Evolutionary conservation across 2,113 vertebrate species (phyloP), one percentile per base, ranked within the genome.

Genomic region (Mola mola): DNA sequence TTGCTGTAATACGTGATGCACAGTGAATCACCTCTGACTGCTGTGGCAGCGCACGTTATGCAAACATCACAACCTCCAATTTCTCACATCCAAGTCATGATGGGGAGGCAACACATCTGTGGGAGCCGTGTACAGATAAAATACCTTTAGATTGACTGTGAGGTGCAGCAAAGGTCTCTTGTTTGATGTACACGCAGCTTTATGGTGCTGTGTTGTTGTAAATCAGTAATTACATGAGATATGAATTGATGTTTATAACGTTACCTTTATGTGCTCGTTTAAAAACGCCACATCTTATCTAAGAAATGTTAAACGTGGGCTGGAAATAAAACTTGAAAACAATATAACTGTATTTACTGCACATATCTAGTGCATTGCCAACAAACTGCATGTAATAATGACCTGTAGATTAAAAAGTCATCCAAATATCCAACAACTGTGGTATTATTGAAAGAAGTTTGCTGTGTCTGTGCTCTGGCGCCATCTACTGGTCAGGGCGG

Each of bases 401-500:
- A n/a, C n/a, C n/a, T n/a, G n/a, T n/a, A n/a, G n/a, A n/a, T n/a
- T n/a, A n/a, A n/a, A n/a, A n/a, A n/a, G n/a, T n/a, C n/a, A n/a
- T n/a, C n/a, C n/a, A n/a, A n/a, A n/a, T n/a, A n/a, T n/a, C n/a
- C n/a, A n/a, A n/a, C n/a, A n/a, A n/a, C n/a, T n/a, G n/a, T n/a
- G n/a, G n/a, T n/a, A n/a, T n/a, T n/a, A n/a, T n/a, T n/a, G n/a
- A n/a, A n/a, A n/a, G 26, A 0, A 24, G 9, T 49, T 21, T 13
- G 56, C 31, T 1, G 56, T 36, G 26, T 21, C 61, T 78, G 71
- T 50, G 13, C 49, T 81, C 20, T 79, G 48, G 34, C 22, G 3
- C 86, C 48, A 83, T 75, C 91, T 84, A 70, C 67, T 84, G 89
- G 57, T 42, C 11, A 42, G 17, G 49, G 4, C 5, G 2, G 3